These are phyloP conservation scores for Carcinoscorpius rotundicauda DNA, from an alignment of 1,140 invertebrate species.

Conservation along the genomic window DNA sequence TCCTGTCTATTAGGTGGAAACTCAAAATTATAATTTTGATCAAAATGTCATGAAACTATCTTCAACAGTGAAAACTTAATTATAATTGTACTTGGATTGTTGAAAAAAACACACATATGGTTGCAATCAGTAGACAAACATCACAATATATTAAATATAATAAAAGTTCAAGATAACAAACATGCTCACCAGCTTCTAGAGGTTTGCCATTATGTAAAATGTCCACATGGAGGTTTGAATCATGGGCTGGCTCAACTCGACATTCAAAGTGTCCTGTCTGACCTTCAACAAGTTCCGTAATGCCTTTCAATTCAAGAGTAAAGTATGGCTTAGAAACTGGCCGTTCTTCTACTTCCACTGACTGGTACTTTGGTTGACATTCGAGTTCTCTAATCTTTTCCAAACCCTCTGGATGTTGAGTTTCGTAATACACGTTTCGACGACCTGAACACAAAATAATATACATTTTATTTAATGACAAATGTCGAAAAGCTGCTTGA, in stretches of 20 bases:
- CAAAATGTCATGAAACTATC: too few species aligned
- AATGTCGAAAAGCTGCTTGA: too few species aligned
- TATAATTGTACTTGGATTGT: too few species aligned
- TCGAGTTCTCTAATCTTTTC: conserved; percentile 86
- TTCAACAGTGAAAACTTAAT: too few species aligned
- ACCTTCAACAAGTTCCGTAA: conserved; percentile 63
- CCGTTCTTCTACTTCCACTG: conserved; percentile 46
- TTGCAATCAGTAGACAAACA: too few species aligned
- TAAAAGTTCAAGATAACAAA: not conserved
- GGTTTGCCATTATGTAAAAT: conserved; percentile 50
- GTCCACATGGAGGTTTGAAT: conserved; percentile 76
- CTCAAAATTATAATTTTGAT: too few species aligned
- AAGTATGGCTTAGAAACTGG: conserved; percentile 70
- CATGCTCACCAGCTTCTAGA: conserved; percentile 39
- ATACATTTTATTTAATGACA: too few species aligned
- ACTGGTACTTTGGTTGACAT: conserved; percentile 42
- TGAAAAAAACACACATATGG: too few species aligned
- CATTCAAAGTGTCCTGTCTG: conserved; percentile 60
- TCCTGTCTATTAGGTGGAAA: too few species aligned
- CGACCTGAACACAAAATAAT: conserved; percentile 35
- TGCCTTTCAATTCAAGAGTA: conserved; percentile 69
- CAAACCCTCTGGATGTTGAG: conserved; percentile 86
- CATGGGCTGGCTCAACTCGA: conserved; percentile 74
- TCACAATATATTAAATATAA: conserved; percentile 38
- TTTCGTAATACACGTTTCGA: conserved; percentile 70